Evolutionary conservation across 1,140 invertebrate species (phyloP).

Genomic region (Dendroctonus ponderosae): DNA sequence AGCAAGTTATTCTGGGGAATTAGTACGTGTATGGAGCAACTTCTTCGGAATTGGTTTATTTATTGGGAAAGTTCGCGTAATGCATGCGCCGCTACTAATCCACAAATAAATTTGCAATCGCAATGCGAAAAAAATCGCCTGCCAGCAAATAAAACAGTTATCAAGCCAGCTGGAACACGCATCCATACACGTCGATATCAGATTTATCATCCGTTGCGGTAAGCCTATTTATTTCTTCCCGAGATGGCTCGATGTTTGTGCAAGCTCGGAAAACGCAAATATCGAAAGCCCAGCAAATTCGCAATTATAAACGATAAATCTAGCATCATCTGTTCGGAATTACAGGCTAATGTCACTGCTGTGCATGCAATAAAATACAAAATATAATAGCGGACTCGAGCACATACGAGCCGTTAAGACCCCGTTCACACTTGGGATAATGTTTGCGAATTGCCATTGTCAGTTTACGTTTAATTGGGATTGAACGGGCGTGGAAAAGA

Average conservation of each 20-base stretch:
- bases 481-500: too few relatives aligned
- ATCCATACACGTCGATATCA: background rate
- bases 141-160: background rate
- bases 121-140: background rate
- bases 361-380: slow-evolving; percentile 21
- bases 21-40: background rate
- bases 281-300: slow-evolving; percentile 23
- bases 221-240: slow-evolving; percentile 19
- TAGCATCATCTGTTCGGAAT: slow-evolving; percentile 24
- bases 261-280: slow-evolving; percentile 20
- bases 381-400: slow-evolving; percentile 5
- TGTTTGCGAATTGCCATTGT: background rate
- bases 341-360: slow-evolving; percentile 19
- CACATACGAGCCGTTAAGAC: slow-evolving; percentile 7
- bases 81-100: background rate
- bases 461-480: too few relatives aligned
- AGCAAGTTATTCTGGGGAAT: slow-evolving; percentile 1
- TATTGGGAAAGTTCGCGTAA: slow-evolving; percentile 6
- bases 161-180: background rate
- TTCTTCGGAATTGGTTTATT: slow-evolving; percentile 3
- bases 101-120: background rate
- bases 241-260: slow-evolving; percentile 12
- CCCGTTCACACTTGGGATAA: slow-evolving; percentile 4
- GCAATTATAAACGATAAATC: slow-evolving; percentile 26
- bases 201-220: slow-evolving; percentile 5